Percentiles rank a stretch among this genome's conserved stretches.
Evolutionary conservation across 2,888 invertebrate species (phyloP).

Genomic region (Trichacis sp.): DNA sequence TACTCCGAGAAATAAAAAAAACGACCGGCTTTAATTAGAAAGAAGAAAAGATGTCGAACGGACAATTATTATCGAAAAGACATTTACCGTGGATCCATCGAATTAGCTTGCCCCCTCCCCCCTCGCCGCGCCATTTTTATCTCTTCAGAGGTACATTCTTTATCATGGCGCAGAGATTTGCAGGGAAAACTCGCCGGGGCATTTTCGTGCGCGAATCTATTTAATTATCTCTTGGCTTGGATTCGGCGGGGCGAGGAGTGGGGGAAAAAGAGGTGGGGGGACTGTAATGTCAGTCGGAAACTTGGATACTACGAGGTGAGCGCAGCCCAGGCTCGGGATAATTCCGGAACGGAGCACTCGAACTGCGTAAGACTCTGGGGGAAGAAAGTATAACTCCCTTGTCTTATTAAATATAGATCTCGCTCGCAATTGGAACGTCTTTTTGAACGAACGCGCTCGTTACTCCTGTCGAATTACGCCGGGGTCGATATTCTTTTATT

Average conservation of each 20-base stretch:
- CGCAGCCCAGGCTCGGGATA: conserved; percentile 37
- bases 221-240: conserved; percentile 56
- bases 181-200: conserved; percentile 54
- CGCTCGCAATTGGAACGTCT: conserved; percentile 57
- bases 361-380: conserved; percentile 46
- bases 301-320: conserved; percentile 23
- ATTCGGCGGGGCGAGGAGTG: conserved; percentile 23
- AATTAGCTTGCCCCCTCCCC: not conserved
- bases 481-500: conserved; percentile 15
- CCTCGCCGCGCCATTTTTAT: too few species aligned
- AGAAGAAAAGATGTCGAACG: not conserved
- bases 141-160: conserved; percentile 36
- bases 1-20: too few species aligned
- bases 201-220: conserved; percentile 59
- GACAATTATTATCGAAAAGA: not conserved
- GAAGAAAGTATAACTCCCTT: conserved; percentile 56
- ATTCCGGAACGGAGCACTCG: conserved; percentile 47
- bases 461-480: conserved; percentile 45
- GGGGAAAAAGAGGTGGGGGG: not conserved
- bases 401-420: conserved; percentile 63
- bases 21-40: too few species aligned
- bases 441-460: conserved; percentile 47
- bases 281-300: conserved; percentile 31
- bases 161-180: conserved; percentile 28
- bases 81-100: not conserved